A percentile compares a stretch with the other conserved stretches of the same genome.
These are phyloP conservation scores for Ctenopoma kingsleyae DNA, from an alignment of 2,797 vertebrate species.

Conservation along the genomic window DNA sequence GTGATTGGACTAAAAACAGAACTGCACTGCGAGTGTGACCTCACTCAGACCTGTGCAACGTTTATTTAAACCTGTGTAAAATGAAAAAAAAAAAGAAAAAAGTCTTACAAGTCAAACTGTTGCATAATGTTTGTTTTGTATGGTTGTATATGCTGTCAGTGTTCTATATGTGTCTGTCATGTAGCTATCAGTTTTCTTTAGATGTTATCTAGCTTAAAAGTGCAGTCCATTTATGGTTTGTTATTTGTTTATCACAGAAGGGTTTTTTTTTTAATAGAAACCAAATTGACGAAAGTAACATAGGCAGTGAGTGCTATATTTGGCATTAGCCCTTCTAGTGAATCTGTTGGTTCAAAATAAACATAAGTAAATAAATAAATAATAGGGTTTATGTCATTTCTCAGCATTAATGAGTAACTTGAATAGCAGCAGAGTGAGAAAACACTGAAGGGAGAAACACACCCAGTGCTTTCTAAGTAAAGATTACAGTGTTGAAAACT, in stretches of 20 bases:
- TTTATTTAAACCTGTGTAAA: constrained; percentile 60
- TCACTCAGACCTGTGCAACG: constrained; percentile 30
- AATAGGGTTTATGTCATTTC: constrained; percentile 47
- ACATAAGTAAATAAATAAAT: constrained; percentile 43
- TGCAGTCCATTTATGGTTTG: constrained; percentile 15
- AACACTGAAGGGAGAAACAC: constrained; percentile 55
- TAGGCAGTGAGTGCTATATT: constrained; percentile 16
- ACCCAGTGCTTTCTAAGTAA: constrained; percentile 64
- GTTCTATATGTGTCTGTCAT: background rate
- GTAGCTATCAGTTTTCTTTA: constrained; percentile 11
- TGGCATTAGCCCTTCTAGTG: constrained; percentile 11
- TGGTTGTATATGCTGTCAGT: constrained; percentile 19
- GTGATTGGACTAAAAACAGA: constrained; percentile 72
- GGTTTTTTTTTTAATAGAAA: background rate
- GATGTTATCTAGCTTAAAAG: constrained; percentile 3
- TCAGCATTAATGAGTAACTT: constrained; percentile 59
- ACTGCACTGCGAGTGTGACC: constrained; percentile 54
- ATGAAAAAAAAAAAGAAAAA: constrained; percentile 37
- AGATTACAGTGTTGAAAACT: constrained; percentile 69
- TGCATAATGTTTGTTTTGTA: constrained; percentile 32
- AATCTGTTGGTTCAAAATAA: constrained; percentile 33
- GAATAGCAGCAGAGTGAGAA: constrained; percentile 49
- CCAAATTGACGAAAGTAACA: constrained; percentile 19
- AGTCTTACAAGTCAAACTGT: constrained; percentile 27
- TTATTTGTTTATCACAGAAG: constrained; percentile 15